Base-by-base conservation (phyloP, 2,797 vertebrate genomes). In the Chelidonichthys spinosus region DNA sequence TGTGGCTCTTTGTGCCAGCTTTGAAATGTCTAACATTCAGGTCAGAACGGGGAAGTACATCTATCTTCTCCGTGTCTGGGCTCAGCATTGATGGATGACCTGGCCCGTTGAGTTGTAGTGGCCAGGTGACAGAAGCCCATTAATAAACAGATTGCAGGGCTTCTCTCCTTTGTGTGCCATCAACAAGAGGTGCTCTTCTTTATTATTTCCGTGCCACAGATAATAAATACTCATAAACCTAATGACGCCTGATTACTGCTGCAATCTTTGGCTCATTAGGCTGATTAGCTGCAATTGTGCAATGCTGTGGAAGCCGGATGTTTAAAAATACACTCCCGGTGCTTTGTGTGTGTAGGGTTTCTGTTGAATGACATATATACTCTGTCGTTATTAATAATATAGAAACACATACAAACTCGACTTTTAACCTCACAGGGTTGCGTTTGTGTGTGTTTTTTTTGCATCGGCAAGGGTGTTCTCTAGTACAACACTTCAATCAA, bases 191-290 rank as follows among this genome's bases (percentile, higher is more conserved):
- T 91, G 90, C 86, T 91, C 90, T 86, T 93, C 93, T 94, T 92
- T 93, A 94, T 94, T 93, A 91, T 91, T 91, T 94, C 92, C 87
- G 72, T 89, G 90, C 93, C 91, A 92, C 92, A 82, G 92, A 95
- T 94, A 96, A 96, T 95, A 95, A 96, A 96, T 95, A 95, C 94
- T 95, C 94, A 95, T 95, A 94, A 95, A 94, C 91, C 93, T 95
- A 95, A 96, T 95, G 95, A 94, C 85, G 94, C 94, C 93, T 95
- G 94, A 95, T 95, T 95, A 95, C 94, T 93, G 92, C 93, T 89
- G 94, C 95, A 95, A 95, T 95, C 92, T 95, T 93, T 95, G 95
- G 83, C 94, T 95, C 95, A 95, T 96, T 96, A 95, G 92, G 92
- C 93, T 95, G 94, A 95, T 95, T 95, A 95, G 92, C 92, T 92